Base-by-base conservation (phyloP, 1,140 invertebrate genomes). In the Geopemphigus sp. region DNA sequence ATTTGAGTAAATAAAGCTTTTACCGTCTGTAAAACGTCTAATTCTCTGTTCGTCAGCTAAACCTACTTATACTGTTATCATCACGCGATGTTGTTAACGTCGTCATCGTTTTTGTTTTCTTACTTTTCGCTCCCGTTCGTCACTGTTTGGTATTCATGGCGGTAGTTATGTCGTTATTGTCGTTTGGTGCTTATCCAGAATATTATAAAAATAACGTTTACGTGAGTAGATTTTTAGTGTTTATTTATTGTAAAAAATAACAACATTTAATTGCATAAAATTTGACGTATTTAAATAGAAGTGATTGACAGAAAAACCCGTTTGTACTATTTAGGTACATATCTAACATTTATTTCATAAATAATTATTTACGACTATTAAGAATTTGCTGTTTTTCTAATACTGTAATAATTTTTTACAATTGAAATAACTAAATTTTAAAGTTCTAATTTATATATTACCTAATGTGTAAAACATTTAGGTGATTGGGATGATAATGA, bases 11-110 rank as follows among this genome's bases (percentile, higher is more conserved):
- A 68, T 24, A 14, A 50, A 50, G 39, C 66, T 14, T 47, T 68
- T 47, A 50, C 15, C 6, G 11, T 12, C 39, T 14, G 17, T 22
- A 45, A 66, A 22, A n/a, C 39, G 10, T 68, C 11, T 50, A 66
- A 45, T 29, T 61, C 63, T 39, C 19, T 39, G 63, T 39, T 22
- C 1, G 32, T 14, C 63, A 39, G 19, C 32, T 15, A 6, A n/a
- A 47, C 8, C n/a, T 47, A 50, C 50, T 68, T 17, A 26, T 68
- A 15, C 22, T 68, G 22, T 26, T 50, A 68, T 22, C 29, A 66
- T 47, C 39, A 68, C 39, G 45, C 14, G 2, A 68, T 50, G 66
- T n/a, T n/a, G n/a, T 68, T 68, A 68, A 68, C 14, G 12, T 50
- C 14, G 8, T 50, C 12, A 3, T 24, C 45, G 24, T 68, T 68